These are phyloP conservation scores for Macrophya alboannulata DNA, from an alignment of 2,888 invertebrate genomes.

Conservation along the genomic window DNA sequence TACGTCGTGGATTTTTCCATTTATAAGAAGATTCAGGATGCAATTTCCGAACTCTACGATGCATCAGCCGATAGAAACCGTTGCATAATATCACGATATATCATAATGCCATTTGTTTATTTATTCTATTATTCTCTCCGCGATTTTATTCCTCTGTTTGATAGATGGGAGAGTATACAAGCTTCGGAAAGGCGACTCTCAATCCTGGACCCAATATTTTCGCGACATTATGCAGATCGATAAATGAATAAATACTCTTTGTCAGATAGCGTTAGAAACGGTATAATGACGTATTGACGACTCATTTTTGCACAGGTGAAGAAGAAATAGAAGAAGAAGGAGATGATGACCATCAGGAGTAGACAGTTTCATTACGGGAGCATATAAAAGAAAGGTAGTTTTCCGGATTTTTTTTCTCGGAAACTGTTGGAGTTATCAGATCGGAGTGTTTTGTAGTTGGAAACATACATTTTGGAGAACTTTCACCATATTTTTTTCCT, in stretches of 20 bases:
- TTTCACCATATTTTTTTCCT: too few species aligned
- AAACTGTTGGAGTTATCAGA: background rate
- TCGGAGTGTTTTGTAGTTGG: too few species aligned
- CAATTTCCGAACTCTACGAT: background rate
- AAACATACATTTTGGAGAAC: too few species aligned
- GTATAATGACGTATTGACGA: slow-evolving; percentile 7
- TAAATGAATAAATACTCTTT: slow-evolving; percentile 30
- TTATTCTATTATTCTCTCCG: background rate
- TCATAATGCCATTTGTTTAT: background rate
- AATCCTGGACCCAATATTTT: slow-evolving; percentile 40
- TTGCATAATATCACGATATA: background rate
- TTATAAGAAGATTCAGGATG: background rate
- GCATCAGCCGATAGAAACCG: background rate
- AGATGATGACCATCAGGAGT: background rate
- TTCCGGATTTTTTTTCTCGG: slow-evolving; percentile 2
- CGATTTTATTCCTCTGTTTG: slow-evolving; percentile 14
- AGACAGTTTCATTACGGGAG: background rate
- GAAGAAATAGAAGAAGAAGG: slow-evolving; percentile 25
- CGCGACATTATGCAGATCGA: slow-evolving; percentile 55
- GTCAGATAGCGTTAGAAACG: slow-evolving; percentile 29
- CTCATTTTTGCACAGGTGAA: slow-evolving; percentile 12
- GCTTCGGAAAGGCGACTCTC: background rate
- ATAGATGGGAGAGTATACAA: slow-evolving; percentile 38
- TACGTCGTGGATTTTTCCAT: background rate
- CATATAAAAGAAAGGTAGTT: too few species aligned